These are phyloP conservation scores for Urocyon cinereoargenteus DNA, from an alignment of 2,797 vertebrate species.

Conservation along the genomic window DNA sequence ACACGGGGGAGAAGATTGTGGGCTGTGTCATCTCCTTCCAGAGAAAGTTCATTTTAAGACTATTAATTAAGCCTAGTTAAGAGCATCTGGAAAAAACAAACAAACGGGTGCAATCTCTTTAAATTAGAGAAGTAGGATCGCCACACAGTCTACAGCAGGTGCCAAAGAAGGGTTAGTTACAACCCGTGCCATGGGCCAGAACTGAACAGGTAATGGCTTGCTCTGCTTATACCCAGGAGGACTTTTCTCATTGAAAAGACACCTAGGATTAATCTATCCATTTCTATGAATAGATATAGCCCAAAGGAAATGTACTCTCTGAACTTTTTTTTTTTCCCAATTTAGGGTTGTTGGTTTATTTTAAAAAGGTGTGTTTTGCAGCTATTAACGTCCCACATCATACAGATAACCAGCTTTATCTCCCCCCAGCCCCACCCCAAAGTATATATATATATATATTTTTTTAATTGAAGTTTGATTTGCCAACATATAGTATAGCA, in stretches of 20 bases:
- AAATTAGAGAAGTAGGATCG: conserved; percentile 31
- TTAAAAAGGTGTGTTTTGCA: too few species aligned
- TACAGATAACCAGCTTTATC: too few species aligned
- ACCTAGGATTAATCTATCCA: not conserved
- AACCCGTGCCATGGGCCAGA: not conserved
- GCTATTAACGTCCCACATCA: too few species aligned
- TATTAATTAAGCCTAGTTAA: conserved; percentile 39
- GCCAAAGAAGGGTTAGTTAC: not conserved
- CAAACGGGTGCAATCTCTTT: not conserved
- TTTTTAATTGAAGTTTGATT: too few species aligned
- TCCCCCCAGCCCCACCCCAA: too few species aligned
- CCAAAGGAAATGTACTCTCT: conserved; percentile 52
- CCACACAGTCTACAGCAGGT: not conserved
- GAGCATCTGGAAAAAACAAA: conserved; percentile 34
- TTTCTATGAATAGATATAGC: not conserved
- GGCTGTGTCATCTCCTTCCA: not conserved
- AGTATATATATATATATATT: too few species aligned
- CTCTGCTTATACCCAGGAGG: not conserved
- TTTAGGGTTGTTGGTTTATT: too few species aligned
- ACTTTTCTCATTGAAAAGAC: conserved; percentile 24
- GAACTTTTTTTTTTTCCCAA: not conserved
- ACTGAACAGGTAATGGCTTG: not conserved
- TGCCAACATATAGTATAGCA: too few species aligned
- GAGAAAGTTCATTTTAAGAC: conserved; percentile 59
- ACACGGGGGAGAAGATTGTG: not conserved